phyloP scores from a whole-genome alignment of 2,797 vertebrate genomes.

The Pygocentrus nattereri region DNA sequence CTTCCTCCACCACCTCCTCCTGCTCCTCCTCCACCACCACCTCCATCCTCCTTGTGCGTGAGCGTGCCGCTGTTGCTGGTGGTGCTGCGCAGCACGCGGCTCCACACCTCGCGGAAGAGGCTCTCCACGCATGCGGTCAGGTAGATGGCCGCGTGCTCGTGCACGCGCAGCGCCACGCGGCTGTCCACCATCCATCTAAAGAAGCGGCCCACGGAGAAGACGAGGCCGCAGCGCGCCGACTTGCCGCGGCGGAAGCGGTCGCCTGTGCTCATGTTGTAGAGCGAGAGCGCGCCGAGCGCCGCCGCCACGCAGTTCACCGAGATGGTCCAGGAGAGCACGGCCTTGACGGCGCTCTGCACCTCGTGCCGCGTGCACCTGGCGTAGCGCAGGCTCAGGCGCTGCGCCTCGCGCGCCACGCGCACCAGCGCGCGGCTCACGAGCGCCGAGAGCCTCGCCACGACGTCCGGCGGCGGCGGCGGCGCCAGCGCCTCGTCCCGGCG shows the following conservation, averaged over 20 bases:
- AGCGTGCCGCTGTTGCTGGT: slow-evolving; percentile 33
- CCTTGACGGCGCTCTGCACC: slow-evolving; percentile 82
- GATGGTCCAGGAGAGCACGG: slow-evolving; percentile 85
- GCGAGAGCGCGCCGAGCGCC: slow-evolving; percentile 81
- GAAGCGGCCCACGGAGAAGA: slow-evolving; percentile 85
- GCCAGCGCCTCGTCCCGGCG: slow-evolving; percentile 75
- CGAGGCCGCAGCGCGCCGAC: slow-evolving; percentile 80
- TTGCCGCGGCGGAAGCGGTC: slow-evolving; percentile 82
- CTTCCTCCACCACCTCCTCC: slow-evolving; percentile 53
- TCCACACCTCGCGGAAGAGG: slow-evolving; percentile 79
- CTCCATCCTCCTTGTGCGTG: not conserved
- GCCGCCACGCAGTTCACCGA: slow-evolving; percentile 84
- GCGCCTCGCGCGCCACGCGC: slow-evolving; percentile 81
- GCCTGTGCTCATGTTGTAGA: slow-evolving; percentile 84
- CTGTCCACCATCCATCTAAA: slow-evolving; percentile 88
- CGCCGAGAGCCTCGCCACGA: slow-evolving; percentile 77
- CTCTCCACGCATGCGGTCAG: slow-evolving; percentile 83
- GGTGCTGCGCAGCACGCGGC: slow-evolving; percentile 79
- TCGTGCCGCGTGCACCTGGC: slow-evolving; percentile 85
- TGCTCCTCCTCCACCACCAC: not conserved
- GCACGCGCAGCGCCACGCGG: slow-evolving; percentile 81
- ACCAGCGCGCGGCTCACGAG: slow-evolving; percentile 80
- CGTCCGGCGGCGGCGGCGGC: slow-evolving; percentile 71
- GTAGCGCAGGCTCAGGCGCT: slow-evolving; percentile 83
- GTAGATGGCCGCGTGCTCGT: slow-evolving; percentile 85